These are phyloP conservation scores for Nipponia nippon DNA, from an alignment of 2,113 vertebrate species.

Conservation along the genomic window DNA sequence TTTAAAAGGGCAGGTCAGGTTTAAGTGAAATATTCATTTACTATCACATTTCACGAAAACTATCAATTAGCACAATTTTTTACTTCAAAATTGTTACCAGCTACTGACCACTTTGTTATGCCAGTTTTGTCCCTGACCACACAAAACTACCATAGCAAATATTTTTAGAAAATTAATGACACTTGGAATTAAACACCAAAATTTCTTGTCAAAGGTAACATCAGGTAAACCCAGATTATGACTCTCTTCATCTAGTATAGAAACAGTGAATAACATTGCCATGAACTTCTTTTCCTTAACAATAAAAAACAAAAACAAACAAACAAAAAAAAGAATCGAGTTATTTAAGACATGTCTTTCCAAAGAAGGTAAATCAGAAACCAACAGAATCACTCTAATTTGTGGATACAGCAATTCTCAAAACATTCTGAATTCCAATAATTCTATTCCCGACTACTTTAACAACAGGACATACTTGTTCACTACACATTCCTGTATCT, in stretches of 20 bases:
- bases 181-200: not conserved
- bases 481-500: not conserved
- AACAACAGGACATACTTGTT: not conserved
- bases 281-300: not conserved
- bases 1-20: not conserved
- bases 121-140: not conserved
- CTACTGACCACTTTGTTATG: not conserved
- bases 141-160: not conserved
- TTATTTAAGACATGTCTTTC: not conserved
- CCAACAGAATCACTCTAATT: not conserved
- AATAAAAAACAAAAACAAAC: not conserved
- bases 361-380: not conserved
- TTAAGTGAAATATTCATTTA: not conserved
- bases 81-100: not conserved
- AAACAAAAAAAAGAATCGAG: not conserved
- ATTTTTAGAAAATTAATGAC: not conserved
- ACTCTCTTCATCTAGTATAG: not conserved
- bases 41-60: not conserved
- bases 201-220: not conserved
- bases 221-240: not conserved
- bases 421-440: not conserved
- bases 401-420: not conserved
- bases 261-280: not conserved
- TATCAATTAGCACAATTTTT: not conserved
- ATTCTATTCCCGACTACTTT: not conserved